Percentiles rank a stretch among this genome's conserved stretches.
phyloP scores from a whole-genome alignment of 2,888 invertebrate species.

The Argyra leucocephala region DNA sequence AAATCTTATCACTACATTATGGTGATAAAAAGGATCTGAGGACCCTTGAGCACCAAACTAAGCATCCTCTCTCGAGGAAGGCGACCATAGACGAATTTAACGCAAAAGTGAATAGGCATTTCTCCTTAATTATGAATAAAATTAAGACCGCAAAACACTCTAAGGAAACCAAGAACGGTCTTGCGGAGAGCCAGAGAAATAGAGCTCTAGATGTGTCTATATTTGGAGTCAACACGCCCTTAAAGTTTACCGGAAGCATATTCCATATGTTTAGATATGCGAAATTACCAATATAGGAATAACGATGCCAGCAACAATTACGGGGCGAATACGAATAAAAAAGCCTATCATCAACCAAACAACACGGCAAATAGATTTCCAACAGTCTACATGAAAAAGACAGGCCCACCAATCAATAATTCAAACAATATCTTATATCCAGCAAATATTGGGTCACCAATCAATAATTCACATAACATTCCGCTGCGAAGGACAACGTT shows the following conservation, averaged over 20 bases:
- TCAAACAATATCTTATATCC: neutral
- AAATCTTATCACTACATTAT: too few species aligned
- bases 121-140: too few species aligned
- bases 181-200: too few species aligned
- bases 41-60: too few species aligned
- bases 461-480: constrained; percentile 11
- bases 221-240: too few species aligned
- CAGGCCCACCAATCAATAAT: neutral
- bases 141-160: too few species aligned
- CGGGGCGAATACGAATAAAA: constrained; percentile 12
- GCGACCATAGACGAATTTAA: too few species aligned
- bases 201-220: too few species aligned
- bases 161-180: too few species aligned
- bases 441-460: neutral
- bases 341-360: neutral
- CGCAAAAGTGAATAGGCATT: too few species aligned
- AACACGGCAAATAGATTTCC: neutral
- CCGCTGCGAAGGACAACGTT: neutral
- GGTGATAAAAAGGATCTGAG: too few species aligned
- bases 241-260: constrained; percentile 14
- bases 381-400: neutral
- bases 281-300: constrained; percentile 8
- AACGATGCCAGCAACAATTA: neutral
- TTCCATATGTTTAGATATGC: constrained; percentile 12
- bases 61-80: too few species aligned